Evolutionary conservation across 2,797 vertebrate species (phyloP), one percentile per base, ranked within the genome.

Genomic region (Coreius guichenoti): DNA sequence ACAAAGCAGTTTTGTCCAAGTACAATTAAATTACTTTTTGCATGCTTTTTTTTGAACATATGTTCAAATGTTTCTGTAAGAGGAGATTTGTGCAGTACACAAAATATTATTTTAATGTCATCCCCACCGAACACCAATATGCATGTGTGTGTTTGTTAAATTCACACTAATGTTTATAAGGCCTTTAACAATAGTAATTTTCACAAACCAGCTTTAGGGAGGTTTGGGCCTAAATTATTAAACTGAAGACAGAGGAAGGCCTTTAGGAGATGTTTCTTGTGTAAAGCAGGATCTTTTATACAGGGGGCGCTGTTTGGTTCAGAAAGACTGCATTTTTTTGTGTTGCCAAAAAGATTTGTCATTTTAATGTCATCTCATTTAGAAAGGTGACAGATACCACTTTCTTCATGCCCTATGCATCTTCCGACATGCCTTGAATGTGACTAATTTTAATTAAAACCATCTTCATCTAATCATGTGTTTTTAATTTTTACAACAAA

Each of bases 261-360:
- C 13, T 74, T 63, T 1, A 63, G 17, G 16, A 45, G n/a, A 58
- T 19, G 0, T 3, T 21, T 5, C 0, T 7, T 43, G n/a, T 39
- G 54, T 47, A 12, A 47, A 11, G 45, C 56, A 13, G 1, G 0
- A 2, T 0, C 7, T 76, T 16, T n/a, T 77, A 33, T 26, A 39
- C 12, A 77, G 82, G 17, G 47, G 73, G 61, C 31, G 4, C 73
- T 68, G 45, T 76, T 33, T 54, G 58, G 72, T 63, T 83, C 82
- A 67, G 16, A 67, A 21, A 67, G 9, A 4, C 47, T 54, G 47
- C 29, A 2, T 17, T 68, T 54, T 12, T 13, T 49, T 33, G 4
- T 14, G 7, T 63, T 21, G n/a, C 13, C 23, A 6, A 17, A 81
- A 54, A 36, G 8, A 39, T 51, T 49, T 31, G 12, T 80, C 16